A percentile compares a stretch with the other conserved stretches of the same genome.
Evolutionary conservation across 2,888 invertebrate genomes (phyloP).

Genomic region (Euzophera pinguis): DNA sequence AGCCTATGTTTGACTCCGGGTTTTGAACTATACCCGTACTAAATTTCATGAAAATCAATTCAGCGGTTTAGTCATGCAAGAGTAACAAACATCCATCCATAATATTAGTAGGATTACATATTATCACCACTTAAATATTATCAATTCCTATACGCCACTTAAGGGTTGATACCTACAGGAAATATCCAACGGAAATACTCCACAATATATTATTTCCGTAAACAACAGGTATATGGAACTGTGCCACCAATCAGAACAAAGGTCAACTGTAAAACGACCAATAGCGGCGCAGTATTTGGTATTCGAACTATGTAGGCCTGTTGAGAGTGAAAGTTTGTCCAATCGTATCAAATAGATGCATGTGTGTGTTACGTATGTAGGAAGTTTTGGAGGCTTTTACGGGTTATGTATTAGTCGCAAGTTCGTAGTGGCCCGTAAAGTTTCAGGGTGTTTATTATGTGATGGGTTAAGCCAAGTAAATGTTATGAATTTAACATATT

Average conservation of each 20-base stretch:
- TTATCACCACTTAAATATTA: not conserved
- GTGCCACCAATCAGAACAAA: slow-evolving; percentile 60
- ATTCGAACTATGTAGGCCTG: slow-evolving; percentile 73
- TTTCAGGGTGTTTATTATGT: not conserved
- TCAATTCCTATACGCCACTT: not conserved
- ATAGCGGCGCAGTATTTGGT: slow-evolving; percentile 47
- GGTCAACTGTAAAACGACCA: slow-evolving; percentile 63
- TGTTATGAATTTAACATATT: not conserved
- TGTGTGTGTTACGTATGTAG: slow-evolving; percentile 38
- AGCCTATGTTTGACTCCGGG: too few relatives aligned
- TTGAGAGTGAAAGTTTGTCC: slow-evolving; percentile 70
- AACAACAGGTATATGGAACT: slow-evolving; percentile 48
- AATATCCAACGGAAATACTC: slow-evolving; percentile 29
- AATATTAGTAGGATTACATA: too few relatives aligned
- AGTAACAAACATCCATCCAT: too few relatives aligned
- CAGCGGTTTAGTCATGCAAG: too few relatives aligned
- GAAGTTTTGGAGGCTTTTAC: slow-evolving; percentile 29
- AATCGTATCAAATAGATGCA: slow-evolving; percentile 46
- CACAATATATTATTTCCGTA: slow-evolving; percentile 53
- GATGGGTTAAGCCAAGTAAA: not conserved
- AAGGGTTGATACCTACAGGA: slow-evolving; percentile 8
- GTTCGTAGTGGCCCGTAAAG: slow-evolving; percentile 8
- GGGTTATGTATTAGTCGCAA: slow-evolving; percentile 13
- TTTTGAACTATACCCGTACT: too few relatives aligned
- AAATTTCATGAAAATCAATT: too few relatives aligned